Evolutionary conservation across 2,888 invertebrate genomes (phyloP).

Genomic region (Myopa tessellatipennis): DNA sequence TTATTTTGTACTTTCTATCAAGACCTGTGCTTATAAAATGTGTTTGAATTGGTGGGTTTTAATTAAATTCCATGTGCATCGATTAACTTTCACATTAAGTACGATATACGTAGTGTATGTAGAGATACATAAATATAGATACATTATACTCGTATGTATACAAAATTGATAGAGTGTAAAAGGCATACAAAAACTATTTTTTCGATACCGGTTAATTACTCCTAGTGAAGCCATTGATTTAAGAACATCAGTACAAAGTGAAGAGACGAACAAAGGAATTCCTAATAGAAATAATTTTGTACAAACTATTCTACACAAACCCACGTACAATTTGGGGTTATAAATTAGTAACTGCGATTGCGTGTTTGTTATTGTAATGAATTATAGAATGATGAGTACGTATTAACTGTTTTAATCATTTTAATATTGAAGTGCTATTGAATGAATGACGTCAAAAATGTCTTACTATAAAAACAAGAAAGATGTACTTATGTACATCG

Average conservation of each 20-base stretch:
- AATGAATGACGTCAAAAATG: too few species aligned
- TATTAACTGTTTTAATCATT: too few species aligned
- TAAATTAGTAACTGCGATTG: too few species aligned
- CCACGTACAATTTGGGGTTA: too few species aligned
- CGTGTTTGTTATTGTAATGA: too few species aligned
- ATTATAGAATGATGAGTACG: too few species aligned
- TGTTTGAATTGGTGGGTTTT: neutral
- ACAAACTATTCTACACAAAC: too few species aligned
- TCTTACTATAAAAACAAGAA: too few species aligned
- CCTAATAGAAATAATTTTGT: too few species aligned
- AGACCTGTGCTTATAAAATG: neutral
- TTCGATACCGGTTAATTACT: neutral
- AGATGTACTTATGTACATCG: too few species aligned
- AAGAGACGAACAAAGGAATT: too few species aligned
- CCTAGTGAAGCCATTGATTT: constrained; percentile 1
- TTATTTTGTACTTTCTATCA: neutral
- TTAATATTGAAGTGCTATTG: too few species aligned
- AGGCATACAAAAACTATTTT: neutral
- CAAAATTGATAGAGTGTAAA: neutral
- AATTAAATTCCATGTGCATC: neutral
- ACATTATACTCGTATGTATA: neutral
- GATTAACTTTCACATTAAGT: neutral
- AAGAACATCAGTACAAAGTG: neutral
- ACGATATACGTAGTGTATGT: neutral
- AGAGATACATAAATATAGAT: neutral